Conservation (phyloP, 2,113 vertebrate species). For the Melanerpes formicivorus region DNA sequence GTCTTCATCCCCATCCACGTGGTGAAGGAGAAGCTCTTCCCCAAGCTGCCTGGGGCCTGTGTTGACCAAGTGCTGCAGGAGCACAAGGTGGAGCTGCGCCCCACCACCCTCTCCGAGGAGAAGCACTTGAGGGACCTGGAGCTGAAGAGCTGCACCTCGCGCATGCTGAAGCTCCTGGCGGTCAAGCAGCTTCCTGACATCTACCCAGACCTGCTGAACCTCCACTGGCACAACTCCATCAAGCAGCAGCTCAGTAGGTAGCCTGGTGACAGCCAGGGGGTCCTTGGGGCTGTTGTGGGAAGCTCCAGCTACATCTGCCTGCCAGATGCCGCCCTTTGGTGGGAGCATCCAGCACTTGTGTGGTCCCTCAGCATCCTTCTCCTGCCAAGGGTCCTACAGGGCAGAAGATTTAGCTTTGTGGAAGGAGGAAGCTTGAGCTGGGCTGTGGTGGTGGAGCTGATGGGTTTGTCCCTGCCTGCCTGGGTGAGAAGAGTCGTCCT, state of each 20-base stretch:
- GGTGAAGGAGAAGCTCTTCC: constrained; percentile 92
- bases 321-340: not conserved
- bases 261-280: rapidly evolving
- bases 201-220: constrained; percentile 84
- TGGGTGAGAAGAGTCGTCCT: not conserved
- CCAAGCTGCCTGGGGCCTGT: constrained; percentile 77
- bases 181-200: constrained; percentile 89
- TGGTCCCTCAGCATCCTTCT: not conserved
- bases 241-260: constrained; percentile 87
- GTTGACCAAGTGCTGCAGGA: constrained; percentile 93
- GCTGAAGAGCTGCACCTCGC: constrained; percentile 86
- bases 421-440: not conserved
- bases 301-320: not conserved
- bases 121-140: constrained; percentile 86
- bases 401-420: not conserved
- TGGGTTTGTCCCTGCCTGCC: not conserved
- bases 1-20: constrained; percentile 94
- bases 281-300: not conserved
- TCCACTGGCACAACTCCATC: constrained; percentile 84
- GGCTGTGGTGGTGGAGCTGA: not conserved
- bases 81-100: constrained; percentile 90
- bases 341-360: not conserved
- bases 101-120: constrained; percentile 93
- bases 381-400: rapidly evolving
- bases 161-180: constrained; percentile 90